Conservation (phyloP, 2,888 invertebrate genomes). For the Nebria salina region DNA sequence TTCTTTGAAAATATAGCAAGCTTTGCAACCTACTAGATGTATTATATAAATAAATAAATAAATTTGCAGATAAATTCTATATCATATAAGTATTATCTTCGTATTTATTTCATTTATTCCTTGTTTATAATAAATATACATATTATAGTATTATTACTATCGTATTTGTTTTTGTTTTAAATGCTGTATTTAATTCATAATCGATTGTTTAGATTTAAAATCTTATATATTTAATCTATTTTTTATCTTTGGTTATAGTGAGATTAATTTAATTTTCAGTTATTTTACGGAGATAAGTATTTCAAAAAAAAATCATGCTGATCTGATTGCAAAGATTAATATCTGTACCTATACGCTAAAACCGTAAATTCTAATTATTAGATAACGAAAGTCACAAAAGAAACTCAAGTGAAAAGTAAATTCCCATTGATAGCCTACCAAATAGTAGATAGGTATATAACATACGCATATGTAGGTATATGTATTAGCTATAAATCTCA, state of each 20-base stretch:
- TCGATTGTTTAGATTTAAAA: not conserved
- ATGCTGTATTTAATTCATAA: not conserved
- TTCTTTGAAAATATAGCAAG: too few species aligned
- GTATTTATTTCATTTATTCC: conserved; percentile 15
- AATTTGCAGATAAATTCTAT: too few species aligned
- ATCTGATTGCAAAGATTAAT: not conserved
- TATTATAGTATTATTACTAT: not conserved
- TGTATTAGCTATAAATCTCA: too few species aligned
- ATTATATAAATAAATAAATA: not conserved
- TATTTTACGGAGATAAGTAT: not conserved
- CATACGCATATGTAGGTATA: too few species aligned
- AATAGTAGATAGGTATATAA: too few species aligned
- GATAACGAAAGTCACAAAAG: too few species aligned
- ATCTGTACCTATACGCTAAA: not conserved
- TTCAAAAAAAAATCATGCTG: not conserved
- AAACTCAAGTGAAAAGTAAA: too few species aligned
- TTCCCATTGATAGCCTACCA: too few species aligned
- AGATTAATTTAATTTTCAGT: not conserved
- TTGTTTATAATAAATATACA: conserved; percentile 2
- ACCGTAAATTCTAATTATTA: too few species aligned
- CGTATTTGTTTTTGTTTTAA: not conserved
- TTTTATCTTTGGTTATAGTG: not conserved
- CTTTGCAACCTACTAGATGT: too few species aligned
- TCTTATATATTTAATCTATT: not conserved
- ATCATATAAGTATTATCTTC: not conserved